Conservation (phyloP, 1,140 invertebrate species). For the Dinothrombium tinctorium region DNA sequence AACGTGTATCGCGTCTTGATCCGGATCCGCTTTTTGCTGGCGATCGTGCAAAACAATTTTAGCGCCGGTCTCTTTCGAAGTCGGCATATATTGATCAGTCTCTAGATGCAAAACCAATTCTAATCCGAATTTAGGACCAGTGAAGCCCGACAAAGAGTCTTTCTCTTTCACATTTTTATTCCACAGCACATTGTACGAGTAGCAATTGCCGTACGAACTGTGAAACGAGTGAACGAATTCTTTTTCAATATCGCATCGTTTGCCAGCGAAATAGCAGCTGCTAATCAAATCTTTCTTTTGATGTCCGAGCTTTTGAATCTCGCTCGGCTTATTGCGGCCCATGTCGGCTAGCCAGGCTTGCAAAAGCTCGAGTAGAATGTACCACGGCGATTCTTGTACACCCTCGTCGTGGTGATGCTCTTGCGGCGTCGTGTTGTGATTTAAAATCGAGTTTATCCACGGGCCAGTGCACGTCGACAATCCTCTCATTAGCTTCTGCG, state of each 20-base stretch:
- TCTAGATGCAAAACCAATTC: slow-evolving; percentile 20
- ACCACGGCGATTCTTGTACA: slow-evolving; percentile 11
- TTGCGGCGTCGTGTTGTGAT: neutral
- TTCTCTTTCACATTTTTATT: neutral
- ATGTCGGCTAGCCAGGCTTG: slow-evolving; percentile 11
- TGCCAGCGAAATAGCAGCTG: slow-evolving; percentile 9
- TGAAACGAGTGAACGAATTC: slow-evolving; percentile 8
- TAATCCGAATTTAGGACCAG: slow-evolving; percentile 18
- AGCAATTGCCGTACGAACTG: slow-evolving; percentile 12
- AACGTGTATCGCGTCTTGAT: slow-evolving; percentile 12
- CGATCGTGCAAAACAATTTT: slow-evolving; percentile 13
- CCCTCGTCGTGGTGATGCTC: neutral
- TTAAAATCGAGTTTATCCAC: slow-evolving; percentile 8
- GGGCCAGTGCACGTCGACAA: slow-evolving; percentile 9
- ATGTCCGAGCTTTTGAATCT: slow-evolving; percentile 8
- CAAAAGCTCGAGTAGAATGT: slow-evolving; percentile 8
- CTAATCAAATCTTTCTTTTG: slow-evolving; percentile 6
- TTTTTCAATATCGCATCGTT: slow-evolving; percentile 2
- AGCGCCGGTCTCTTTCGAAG: slow-evolving; percentile 18
- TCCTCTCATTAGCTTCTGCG: slow-evolving; percentile 3
- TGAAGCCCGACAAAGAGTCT: slow-evolving; percentile 7
- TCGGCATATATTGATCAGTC: slow-evolving; percentile 20
- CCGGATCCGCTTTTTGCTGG: slow-evolving; percentile 8
- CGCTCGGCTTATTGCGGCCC: slow-evolving; percentile 1
- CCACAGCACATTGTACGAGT: slow-evolving; percentile 9